phyloP scores from a whole-genome alignment of 1,140 invertebrate genomes.

The Laupala kohalensis region DNA sequence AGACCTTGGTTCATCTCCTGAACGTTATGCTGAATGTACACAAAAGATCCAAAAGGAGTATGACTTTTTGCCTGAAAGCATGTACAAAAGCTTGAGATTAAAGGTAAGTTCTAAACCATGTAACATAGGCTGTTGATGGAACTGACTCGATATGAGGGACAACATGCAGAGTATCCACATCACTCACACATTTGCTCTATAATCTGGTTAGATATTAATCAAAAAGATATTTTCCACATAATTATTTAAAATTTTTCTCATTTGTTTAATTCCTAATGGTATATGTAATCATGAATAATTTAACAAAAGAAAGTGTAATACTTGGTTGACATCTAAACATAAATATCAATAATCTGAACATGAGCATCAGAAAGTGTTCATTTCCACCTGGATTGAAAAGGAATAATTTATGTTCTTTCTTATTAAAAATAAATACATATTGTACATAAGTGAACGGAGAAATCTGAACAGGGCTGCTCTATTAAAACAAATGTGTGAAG shows the following conservation, averaged over 20 bases:
- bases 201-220: not conserved
- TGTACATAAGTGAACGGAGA: too few relatives aligned
- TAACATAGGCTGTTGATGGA: too few relatives aligned
- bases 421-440: too few relatives aligned
- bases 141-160: too few relatives aligned
- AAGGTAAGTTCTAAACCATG: constrained; percentile 37
- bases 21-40: constrained; percentile 37
- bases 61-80: constrained; percentile 36
- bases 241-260: not conserved
- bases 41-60: constrained; percentile 41
- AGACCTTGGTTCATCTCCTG: constrained; percentile 33
- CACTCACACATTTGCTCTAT: not conserved
- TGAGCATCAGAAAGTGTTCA: too few relatives aligned
- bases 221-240: not conserved
- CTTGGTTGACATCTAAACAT: too few relatives aligned
- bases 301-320: too few relatives aligned
- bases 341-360: too few relatives aligned
- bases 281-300: not conserved
- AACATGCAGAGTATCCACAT: not conserved
- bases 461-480: too few relatives aligned
- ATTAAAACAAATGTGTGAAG: too few relatives aligned
- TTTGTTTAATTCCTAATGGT: not conserved
- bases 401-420: too few relatives aligned
- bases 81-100: constrained; percentile 39
- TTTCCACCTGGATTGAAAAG: too few relatives aligned